These are phyloP conservation scores for Steinernema scapterisci DNA, from an alignment of 2,888 invertebrate species.

Conservation along the genomic window DNA sequence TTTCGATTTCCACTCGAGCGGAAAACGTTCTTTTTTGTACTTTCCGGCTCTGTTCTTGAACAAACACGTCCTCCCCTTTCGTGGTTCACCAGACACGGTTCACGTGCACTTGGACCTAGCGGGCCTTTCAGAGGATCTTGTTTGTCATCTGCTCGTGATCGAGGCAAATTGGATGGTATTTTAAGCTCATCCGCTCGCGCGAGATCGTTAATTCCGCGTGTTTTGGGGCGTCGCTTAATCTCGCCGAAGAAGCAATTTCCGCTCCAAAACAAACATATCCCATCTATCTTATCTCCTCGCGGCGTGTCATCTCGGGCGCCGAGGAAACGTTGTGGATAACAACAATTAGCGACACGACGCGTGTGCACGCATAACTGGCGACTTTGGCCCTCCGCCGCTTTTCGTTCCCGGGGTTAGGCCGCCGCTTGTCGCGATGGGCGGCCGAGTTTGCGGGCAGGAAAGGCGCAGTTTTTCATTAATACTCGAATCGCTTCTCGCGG, in stretches of 20 bases:
- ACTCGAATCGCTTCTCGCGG: neutral
- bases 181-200: too few relatives aligned
- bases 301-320: neutral
- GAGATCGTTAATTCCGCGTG: too few relatives aligned
- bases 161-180: too few relatives aligned
- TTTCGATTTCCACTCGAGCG: too few relatives aligned
- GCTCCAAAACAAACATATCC: neutral
- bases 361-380: slow-evolving; percentile 11
- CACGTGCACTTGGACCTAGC: too few relatives aligned
- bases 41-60: too few relatives aligned
- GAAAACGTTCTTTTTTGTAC: too few relatives aligned
- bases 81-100: too few relatives aligned
- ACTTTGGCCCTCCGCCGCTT: neutral
- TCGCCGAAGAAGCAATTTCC: neutral
- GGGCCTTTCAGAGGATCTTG: too few relatives aligned
- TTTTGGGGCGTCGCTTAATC: too few relatives aligned
- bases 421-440: neutral
- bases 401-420: neutral
- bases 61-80: too few relatives aligned
- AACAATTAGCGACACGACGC: slow-evolving; percentile 4
- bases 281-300: slow-evolving; percentile 1
- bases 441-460: neutral
- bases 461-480: neutral
- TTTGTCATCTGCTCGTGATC: too few relatives aligned
- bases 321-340: neutral